Base-by-base conservation (phyloP, 2,113 vertebrate genomes). In the Dipodomys merriami region DNA sequence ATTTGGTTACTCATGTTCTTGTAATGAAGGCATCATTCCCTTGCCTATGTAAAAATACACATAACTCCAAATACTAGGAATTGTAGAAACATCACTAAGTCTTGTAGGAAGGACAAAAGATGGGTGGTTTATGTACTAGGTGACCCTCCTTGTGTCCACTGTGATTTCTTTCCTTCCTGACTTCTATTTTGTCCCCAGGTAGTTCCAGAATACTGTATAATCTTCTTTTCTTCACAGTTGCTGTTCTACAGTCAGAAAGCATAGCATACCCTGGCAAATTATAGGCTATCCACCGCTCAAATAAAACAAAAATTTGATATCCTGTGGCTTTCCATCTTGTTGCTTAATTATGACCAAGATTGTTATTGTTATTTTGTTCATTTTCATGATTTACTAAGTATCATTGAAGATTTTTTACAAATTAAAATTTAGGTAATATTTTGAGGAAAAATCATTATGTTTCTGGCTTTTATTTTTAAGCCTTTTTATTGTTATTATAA, bases 21-120 rank as follows among this genome's bases (percentile, higher is more conserved):
- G 3, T 4, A 46, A 10, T 6, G 10, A 71, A 82, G 8, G 4
- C 5, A 19, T n/a, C 65, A 25, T 4, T 2, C 15, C 1, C 0
- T 30, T 7, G 62, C 44, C 15, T 46, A 64, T 46, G 22, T 7
- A 78, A 73, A 85, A 81, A 6, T 25, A 29, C 2, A 67, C 20
- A 77, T 1, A 57, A 1, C 7, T 65, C 12, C 49, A 77, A 69
- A 81, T 29, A 25, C 72, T 6, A 23, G 0, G 7, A 13, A 44
- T 19, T 53, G 39, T 44, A 84, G 22, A 16, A 7, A 30, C 4
- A 19, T 39, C 23, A 30, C 13, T 29, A 3, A n/a, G 30, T 53
- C 35, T 69, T 53, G 29, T 19, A 57, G 19, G 35, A 27, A 84
- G 6, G 30, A 4, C 12, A 67, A 13, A 6, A 67, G 25, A 7